Evolutionary conservation across 2,113 vertebrate genomes (phyloP).

Genomic region (Lynx canadensis): DNA sequence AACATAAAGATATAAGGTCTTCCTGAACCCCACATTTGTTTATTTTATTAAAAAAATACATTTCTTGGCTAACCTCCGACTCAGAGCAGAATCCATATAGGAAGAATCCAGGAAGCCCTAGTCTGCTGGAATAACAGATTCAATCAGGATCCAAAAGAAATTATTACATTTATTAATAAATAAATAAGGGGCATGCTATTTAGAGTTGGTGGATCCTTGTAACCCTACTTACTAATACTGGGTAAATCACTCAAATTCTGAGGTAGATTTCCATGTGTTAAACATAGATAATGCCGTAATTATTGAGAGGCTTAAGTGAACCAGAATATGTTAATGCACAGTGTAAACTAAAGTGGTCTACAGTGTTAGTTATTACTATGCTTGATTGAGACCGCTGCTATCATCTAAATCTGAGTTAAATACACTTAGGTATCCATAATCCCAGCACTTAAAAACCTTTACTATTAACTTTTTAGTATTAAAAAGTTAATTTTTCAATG

Average conservation of each 20-base stretch:
- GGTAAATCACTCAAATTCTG: not conserved
- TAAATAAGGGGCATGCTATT: not conserved
- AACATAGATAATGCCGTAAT: conserved; percentile 4
- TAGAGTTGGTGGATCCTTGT: not conserved
- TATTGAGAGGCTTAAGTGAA: conserved; percentile 17
- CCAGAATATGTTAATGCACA: not conserved
- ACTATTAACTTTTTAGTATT: not conserved
- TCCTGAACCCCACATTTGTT: not conserved
- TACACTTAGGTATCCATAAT: not conserved
- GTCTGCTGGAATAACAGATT: not conserved
- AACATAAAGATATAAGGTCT: not conserved
- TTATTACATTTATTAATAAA: conserved; percentile 10
- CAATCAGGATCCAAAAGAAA: not conserved
- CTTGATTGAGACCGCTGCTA: not conserved
- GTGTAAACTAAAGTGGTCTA: not conserved
- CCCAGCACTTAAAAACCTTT: not conserved
- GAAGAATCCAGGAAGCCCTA: not conserved
- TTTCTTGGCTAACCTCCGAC: not conserved
- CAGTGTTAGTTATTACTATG: not conserved
- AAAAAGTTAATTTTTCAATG: not conserved
- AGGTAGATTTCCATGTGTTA: not conserved
- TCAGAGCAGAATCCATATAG: not conserved
- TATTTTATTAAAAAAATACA: not conserved
- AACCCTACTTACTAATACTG: not conserved
- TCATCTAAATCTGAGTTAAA: not conserved